Evolutionary conservation across 2,888 invertebrate species (phyloP), one percentile per base, ranked within the genome.

Genomic region (Sialis fuliginosa): DNA sequence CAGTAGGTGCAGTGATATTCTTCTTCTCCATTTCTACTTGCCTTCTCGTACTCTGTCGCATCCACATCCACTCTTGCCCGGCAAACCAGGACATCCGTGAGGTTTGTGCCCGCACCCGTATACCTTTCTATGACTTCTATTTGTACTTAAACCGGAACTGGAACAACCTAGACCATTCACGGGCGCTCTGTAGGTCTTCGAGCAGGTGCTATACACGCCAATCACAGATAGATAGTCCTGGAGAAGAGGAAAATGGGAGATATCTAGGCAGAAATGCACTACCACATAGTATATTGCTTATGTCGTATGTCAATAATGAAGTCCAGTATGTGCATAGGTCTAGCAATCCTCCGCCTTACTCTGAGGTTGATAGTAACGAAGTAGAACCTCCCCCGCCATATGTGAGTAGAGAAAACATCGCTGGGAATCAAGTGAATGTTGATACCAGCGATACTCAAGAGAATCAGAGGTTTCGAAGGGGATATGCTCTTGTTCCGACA

Each of bases 1-100:
- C 34, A 47, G 47, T 47, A 42, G 47, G 47, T 4, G 47, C 42
- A 3, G 42, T 47, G 12, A 9, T 47, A 33, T 47, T 47, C 34
- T 47, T 47, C 40, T 47, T 47, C 12, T 12, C 35, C 13, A 39
- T 47, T 13, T 35, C 47, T 35, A 42, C 42, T 33, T 47, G 42
- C 10, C 22, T 42, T 30, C 34, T 42, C n/a, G 47, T 47, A 9
- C 34, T 42, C 9, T 47, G 42, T 35, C 42, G 42, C 7, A 47
- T 47, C 6, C 47, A 47, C 35, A 45, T 45, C 5, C 45, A 45
- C 32, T 47, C 47, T 12, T 42, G 47, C 31, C 47, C 47, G 22
- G 47, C 47, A 13, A 47, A 47, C 31, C 47, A 45, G 33, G 47
- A 47, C 37, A 47, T 47, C 12, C 47, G 47, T 31, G 45, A 45